Base-by-base conservation (phyloP, 2,888 invertebrate genomes). In the Exocentrus adspersus region DNA sequence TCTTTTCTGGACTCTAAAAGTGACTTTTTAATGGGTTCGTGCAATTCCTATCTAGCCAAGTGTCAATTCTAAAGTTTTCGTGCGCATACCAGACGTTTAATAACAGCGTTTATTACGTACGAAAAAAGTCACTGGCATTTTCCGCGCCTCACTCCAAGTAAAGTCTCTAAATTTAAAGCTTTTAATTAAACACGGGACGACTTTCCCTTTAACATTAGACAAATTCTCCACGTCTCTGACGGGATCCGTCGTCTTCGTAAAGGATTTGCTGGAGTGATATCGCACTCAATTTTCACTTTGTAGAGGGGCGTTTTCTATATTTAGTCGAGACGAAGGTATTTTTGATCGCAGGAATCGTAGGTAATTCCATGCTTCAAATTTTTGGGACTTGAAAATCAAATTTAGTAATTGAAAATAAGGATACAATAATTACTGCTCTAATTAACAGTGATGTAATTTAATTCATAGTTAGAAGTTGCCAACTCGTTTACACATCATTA, bases 171-270 rank as follows among this genome's bases (percentile, higher is more conserved):
- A 53, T 53, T 53, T 53, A 53, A 53, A 20, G 20, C 16, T 21
- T 42, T 53, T 53, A 53, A 53, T 53, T 53, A 53, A 53, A 53
- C 53, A 24, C 14, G 30, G 3, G 42, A 53, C 42, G 41, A 16
- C 24, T 16, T 12, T 37, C 16, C 37, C 42, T 24, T 20, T 20
- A 17, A 28, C 20, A n/a, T n/a, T n/a, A 20, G 21, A 32, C 53
- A 41, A 53, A 41, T 41, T 53, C 24, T 48, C 28, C 48, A 28
- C 48, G 10, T 20, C 5, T 16, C 5, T 16, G 48, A 48, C 12
- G 48, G 14, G 48, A 14, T 21, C 10, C 16, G 21, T 21, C 16
- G 9, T 32, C 37, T 42, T 20, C 21, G n/a, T 10, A 30, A 24
- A 16, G 53, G 53, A 53, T 53, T 41, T 53, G 41, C 42, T 21